These are phyloP conservation scores for Hycleus cichorii DNA, from an alignment of 1,140 invertebrate species.

Conservation along the genomic window DNA sequence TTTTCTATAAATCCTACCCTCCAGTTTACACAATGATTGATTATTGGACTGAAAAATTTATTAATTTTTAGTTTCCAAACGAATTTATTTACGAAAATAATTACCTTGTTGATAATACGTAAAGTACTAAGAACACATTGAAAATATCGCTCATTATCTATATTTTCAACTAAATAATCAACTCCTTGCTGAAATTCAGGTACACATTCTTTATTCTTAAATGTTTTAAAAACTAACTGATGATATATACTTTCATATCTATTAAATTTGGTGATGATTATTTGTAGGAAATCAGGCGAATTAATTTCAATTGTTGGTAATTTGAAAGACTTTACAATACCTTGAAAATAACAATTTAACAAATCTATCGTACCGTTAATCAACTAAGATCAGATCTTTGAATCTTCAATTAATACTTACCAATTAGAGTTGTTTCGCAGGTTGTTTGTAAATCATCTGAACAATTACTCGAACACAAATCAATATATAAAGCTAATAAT, in stretches of 20 bases:
- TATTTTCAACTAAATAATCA: not conserved
- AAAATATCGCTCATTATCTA: constrained; percentile 15
- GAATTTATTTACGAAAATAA: too few species aligned
- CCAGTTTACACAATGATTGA: too few species aligned
- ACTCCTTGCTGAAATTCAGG: constrained; percentile 15
- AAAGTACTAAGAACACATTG: constrained; percentile 13
- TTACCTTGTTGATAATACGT: not conserved
- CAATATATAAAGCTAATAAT: constrained; percentile 23
- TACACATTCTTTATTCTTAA: constrained; percentile 23
- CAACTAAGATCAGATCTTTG: too few species aligned
- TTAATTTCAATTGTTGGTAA: constrained; percentile 8
- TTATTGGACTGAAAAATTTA: too few species aligned
- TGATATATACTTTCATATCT: constrained; percentile 15
- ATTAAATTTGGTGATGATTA: constrained; percentile 14
- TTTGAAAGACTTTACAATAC: constrained; percentile 14
- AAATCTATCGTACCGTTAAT: too few species aligned
- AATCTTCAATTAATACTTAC: too few species aligned
- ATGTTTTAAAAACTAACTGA: constrained; percentile 22
- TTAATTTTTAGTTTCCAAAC: too few species aligned
- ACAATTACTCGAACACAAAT: constrained; percentile 17
- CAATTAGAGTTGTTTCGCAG: constrained; percentile 24
- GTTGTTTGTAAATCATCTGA: constrained; percentile 4
- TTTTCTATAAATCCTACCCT: not conserved
- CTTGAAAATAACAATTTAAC: too few species aligned
- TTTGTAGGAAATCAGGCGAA: not conserved